Conservation (phyloP, 2,888 invertebrate species). For the Trichogramma dendrolimi region DNA sequence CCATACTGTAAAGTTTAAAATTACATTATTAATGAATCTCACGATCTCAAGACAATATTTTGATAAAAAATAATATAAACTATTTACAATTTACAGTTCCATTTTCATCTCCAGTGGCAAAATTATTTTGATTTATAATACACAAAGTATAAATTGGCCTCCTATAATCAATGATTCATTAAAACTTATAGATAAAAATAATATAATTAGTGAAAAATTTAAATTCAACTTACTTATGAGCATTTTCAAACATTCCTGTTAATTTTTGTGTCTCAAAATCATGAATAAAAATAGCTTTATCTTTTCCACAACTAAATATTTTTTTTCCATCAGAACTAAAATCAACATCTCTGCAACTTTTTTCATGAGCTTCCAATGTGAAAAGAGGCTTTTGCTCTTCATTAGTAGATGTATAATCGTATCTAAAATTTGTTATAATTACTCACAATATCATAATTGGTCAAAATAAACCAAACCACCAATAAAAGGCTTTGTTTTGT, state of each 20-base stretch:
- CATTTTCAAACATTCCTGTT: constrained; percentile 69
- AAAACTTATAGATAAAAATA: constrained; percentile 12
- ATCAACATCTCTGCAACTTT: constrained; percentile 77
- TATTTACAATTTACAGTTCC: constrained; percentile 67
- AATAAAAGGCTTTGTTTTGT: constrained; percentile 2
- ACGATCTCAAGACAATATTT: not conserved
- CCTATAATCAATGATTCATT: constrained; percentile 41
- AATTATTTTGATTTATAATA: constrained; percentile 70
- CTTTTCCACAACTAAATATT: constrained; percentile 74
- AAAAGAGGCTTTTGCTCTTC: constrained; percentile 65
- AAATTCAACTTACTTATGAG: constrained; percentile 62
- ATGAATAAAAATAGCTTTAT: constrained; percentile 71
- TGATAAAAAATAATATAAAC: not conserved
- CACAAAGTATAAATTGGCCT: constrained; percentile 72
- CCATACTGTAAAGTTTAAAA: constrained; percentile 63
- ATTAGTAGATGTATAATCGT: constrained; percentile 65
- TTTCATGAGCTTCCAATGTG: constrained; percentile 73
- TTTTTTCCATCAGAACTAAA: constrained; percentile 68
- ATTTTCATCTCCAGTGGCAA: constrained; percentile 86
- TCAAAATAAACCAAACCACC: not conserved
- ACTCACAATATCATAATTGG: not conserved
- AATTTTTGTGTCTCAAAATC: constrained; percentile 76
- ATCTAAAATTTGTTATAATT: constrained; percentile 3
- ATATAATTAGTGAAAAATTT: constrained; percentile 9
- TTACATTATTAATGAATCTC: not conserved